Percentiles rank a stretch among this genome's conserved stretches.
phyloP scores from a whole-genome alignment of 2,888 invertebrate genomes.

The Endotricha flammealis region DNA sequence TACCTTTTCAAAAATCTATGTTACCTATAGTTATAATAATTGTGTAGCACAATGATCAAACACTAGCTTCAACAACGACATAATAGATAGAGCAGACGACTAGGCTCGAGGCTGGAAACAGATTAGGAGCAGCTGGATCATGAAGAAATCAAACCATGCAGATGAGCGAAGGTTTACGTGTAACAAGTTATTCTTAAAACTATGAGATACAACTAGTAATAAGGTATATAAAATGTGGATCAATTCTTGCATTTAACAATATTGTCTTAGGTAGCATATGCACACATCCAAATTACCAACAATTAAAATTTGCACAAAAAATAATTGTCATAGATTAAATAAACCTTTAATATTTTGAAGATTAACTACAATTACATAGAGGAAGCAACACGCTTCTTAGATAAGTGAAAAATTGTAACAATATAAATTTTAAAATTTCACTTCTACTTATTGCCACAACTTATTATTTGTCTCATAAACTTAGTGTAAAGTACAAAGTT shows the following conservation, averaged over 20 bases:
- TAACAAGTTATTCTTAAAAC: constrained; percentile 54
- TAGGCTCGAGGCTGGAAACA: too few species aligned
- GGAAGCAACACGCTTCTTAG: constrained; percentile 15
- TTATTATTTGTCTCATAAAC: constrained; percentile 35
- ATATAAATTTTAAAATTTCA: constrained; percentile 23
- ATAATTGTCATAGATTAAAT: constrained; percentile 17
- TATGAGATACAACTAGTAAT: constrained; percentile 50
- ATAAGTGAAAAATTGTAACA: constrained; percentile 13
- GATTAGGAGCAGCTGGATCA: too few species aligned
- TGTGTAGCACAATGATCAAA: constrained; percentile 5
- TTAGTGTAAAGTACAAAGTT: too few species aligned
- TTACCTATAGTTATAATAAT: constrained; percentile 10
- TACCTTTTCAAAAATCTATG: constrained; percentile 17
- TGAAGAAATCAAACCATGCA: too few species aligned
- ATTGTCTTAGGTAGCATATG: constrained; percentile 74
- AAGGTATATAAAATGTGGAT: constrained; percentile 67
- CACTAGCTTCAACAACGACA: neutral
- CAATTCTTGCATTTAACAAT: constrained; percentile 70
- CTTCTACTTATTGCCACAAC: constrained; percentile 45
- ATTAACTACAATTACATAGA: constrained; percentile 12
- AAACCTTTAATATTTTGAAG: neutral
- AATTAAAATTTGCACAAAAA: constrained; percentile 30
- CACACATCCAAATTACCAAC: constrained; percentile 49
- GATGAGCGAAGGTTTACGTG: constrained; percentile 30
- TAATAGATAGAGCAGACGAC: too few species aligned